Evolutionary conservation across 92 coral and sea anemone genomes (phyloP), one percentile per base, ranked within the genome.

Genomic region (Phymanthus crucifer): DNA sequence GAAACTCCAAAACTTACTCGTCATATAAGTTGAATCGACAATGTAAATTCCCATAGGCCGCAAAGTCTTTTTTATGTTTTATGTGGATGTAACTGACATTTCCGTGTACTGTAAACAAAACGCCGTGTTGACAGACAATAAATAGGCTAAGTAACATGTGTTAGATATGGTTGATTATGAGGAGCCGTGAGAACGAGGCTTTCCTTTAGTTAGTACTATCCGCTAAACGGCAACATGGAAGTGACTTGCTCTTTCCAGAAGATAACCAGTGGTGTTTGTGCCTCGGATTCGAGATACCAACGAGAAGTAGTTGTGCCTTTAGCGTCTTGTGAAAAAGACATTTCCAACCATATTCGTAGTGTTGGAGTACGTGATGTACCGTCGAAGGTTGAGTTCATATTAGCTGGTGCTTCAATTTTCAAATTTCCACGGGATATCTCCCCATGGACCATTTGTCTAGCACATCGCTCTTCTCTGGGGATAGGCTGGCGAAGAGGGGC

Each of bases 401-500:
- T 87, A 77, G 90, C 90, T 65, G 83, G 83, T 73, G 86, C 87
- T 71, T 77, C 87, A 23, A 17, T 87, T 34, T 87, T 82, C 73
- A 40, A 72, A 7, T 40, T 31, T n/a, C n/a, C n/a, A n/a, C n/a
- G n/a, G n/a, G n/a, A n/a, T n/a, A n/a, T n/a, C 72, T 65, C 91
- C 70, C 0, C 83, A 12, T 78, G 75, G 77, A 87, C 87, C 72
- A 87, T 86, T 61, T 83, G 87, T 36, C 91, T 87, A 17, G 77
- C 87, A 26, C 91, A 87, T 83, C 84, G 91, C 54, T 87, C 91
- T 34, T 75, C 77, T 24, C 80, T 87, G 69, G 91, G 87, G 9
- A 72, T 83, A 54, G 91, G 91, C 76, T 87, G 91, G 87, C 83
- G 87, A 71, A 72, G 87, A 77, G 91, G 91, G 40, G 78, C 90